phyloP scores from a whole-genome alignment of 1,140 invertebrate species.

The Eciton burchellii region DNA sequence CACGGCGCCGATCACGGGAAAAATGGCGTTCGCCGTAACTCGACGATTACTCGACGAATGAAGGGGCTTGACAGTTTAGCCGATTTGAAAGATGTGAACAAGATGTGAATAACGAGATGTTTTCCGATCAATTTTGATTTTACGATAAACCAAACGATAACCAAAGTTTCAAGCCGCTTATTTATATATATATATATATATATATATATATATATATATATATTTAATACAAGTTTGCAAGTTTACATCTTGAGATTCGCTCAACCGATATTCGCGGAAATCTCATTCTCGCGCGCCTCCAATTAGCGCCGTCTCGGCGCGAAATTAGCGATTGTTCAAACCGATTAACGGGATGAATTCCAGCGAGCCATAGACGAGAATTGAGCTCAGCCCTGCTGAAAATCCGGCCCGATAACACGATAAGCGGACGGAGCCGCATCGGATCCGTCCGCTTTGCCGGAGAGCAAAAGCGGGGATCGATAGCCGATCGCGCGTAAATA shows the following conservation, averaged over 20 bases:
- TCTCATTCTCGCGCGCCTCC: conserved; percentile 13
- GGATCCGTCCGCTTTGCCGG: conserved; percentile 44
- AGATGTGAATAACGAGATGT: too few species aligned
- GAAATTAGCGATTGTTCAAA: conserved; percentile 38
- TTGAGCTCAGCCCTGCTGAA: conserved; percentile 26
- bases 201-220: not conserved
- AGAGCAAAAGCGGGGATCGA: conserved; percentile 39
- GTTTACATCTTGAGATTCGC: not conserved
- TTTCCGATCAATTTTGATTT: conserved; percentile 3
- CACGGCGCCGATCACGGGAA: not conserved
- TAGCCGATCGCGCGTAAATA: conserved; percentile 51
- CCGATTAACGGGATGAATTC: conserved; percentile 50
- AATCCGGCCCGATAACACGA: conserved; percentile 47
- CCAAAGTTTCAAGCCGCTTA: not conserved
- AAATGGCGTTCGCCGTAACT: not conserved
- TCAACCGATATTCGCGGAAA: not conserved
- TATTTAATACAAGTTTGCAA: not conserved
- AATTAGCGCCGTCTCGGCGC: not conserved
- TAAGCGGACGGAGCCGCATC: conserved; percentile 20
- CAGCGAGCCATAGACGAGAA: conserved; percentile 23
- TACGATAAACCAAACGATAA: not conserved
- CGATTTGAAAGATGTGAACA: conserved; percentile 7
- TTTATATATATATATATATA: not conserved
- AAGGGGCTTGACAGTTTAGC: not conserved
- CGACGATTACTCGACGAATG: not conserved